Conservation (phyloP, 2,113 vertebrate species). For the Thalassoma bifasciatum region DNA sequence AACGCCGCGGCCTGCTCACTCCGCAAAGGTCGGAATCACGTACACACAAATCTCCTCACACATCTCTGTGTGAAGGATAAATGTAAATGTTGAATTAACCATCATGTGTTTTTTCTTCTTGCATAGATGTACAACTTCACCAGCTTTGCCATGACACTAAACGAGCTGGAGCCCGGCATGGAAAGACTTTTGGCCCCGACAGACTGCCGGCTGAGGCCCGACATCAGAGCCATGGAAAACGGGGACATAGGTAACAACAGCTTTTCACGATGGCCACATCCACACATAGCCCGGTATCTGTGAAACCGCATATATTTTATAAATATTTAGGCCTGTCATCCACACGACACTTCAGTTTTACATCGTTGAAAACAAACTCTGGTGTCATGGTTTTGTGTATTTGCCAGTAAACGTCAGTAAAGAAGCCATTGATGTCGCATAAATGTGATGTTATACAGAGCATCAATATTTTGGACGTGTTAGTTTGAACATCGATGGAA, state of each 20-base stretch:
- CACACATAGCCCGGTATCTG: too few relatives aligned
- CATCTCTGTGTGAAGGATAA: background rate
- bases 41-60: background rate
- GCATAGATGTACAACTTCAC: constrained; percentile 98
- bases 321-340: too few relatives aligned
- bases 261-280: background rate
- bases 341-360: too few relatives aligned
- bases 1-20: constrained; percentile 89
- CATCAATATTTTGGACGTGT: too few relatives aligned
- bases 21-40: constrained; percentile 85
- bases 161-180: constrained; percentile 89
- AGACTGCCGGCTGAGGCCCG: constrained; percentile 93
- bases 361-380: too few relatives aligned
- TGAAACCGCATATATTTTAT: too few relatives aligned
- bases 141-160: constrained; percentile 93
- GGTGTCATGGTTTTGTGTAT: too few relatives aligned
- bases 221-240: constrained; percentile 94
- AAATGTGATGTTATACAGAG: too few relatives aligned
- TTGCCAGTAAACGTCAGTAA: too few relatives aligned
- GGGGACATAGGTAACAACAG: constrained; percentile 89
- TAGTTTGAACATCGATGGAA: too few relatives aligned
- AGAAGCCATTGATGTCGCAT: too few relatives aligned
- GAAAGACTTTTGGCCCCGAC: constrained; percentile 88
- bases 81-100: background rate
- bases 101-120: background rate